These are phyloP conservation scores for Apodemus speciosus DNA, from an alignment of 2,113 vertebrate species.

Conservation along the genomic window DNA sequence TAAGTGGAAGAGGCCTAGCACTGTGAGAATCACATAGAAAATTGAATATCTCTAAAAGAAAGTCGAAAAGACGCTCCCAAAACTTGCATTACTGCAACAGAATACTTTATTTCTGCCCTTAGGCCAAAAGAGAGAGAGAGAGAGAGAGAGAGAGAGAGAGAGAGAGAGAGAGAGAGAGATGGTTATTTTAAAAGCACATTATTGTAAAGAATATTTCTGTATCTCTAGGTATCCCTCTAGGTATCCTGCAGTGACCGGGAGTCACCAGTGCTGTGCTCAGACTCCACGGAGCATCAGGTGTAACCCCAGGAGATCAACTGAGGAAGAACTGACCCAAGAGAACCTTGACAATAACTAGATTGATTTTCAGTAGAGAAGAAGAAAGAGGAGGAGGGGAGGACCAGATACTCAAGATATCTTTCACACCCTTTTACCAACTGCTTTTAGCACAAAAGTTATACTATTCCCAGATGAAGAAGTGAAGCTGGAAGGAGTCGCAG, in stretches of 20 bases:
- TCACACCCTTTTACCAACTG: not conserved
- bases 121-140: too few species aligned
- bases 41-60: not conserved
- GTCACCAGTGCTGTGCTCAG: not conserved
- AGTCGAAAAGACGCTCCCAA: not conserved
- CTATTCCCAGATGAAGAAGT: not conserved
- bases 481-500: not conserved
- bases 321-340: not conserved
- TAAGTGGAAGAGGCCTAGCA: not conserved
- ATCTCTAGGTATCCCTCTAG: not conserved
- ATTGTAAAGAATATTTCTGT: not conserved
- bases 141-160: too few species aligned
- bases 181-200: not conserved
- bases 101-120: not conserved
- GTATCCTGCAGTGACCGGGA: not conserved
- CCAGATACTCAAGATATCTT: not conserved
- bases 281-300: not conserved
- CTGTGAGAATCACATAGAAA: not conserved
- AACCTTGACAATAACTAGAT: not conserved
- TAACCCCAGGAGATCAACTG: not conserved
- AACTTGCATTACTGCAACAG: not conserved
- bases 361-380: not conserved
- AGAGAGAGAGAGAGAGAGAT: not conserved
- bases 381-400: too few species aligned
- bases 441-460: not conserved